A percentile compares a stretch with the other conserved stretches of the same genome.
Conservation (phyloP, 1,140 invertebrate genomes). For the Euura lappo region DNA sequence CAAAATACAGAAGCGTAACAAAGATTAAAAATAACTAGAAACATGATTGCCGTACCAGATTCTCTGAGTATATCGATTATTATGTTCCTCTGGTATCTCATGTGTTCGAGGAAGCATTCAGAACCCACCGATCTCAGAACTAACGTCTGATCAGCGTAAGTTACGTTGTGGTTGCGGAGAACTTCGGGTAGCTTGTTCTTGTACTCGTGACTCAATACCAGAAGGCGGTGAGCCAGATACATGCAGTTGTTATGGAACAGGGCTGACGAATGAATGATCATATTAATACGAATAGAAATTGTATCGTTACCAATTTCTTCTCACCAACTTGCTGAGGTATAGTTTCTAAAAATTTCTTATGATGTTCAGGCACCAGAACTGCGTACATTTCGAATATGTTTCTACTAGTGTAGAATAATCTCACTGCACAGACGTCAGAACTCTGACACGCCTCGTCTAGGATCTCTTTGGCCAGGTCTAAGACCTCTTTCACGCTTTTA, state of each 20-base stretch:
- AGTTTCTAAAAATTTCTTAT: slow-evolving; percentile 77
- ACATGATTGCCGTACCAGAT: slow-evolving; percentile 63
- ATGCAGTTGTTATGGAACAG: slow-evolving; percentile 93
- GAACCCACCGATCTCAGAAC: slow-evolving; percentile 70
- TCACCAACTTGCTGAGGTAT: slow-evolving; percentile 86
- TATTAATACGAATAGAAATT: slow-evolving; percentile 22
- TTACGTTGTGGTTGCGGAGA: slow-evolving; percentile 57
- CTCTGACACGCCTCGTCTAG: slow-evolving; percentile 73
- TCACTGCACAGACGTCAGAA: slow-evolving; percentile 65
- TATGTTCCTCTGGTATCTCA: slow-evolving; percentile 75
- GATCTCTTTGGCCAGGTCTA: slow-evolving; percentile 74
- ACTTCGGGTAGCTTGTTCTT: slow-evolving; percentile 54
- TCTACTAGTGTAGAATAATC: slow-evolving; percentile 73
- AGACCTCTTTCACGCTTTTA: slow-evolving; percentile 66
- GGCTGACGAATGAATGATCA: slow-evolving; percentile 63
- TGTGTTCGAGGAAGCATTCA: slow-evolving; percentile 73
- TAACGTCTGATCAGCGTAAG: slow-evolving; percentile 64
- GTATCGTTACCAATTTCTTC: slow-evolving; percentile 34
- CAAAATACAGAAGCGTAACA: background rate
- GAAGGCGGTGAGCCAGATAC: slow-evolving; percentile 81
- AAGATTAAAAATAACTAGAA: slow-evolving; percentile 7
- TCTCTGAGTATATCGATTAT: slow-evolving; percentile 74
- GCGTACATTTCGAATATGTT: slow-evolving; percentile 83
- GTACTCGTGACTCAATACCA: slow-evolving; percentile 69
- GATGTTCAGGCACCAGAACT: slow-evolving; percentile 76